Base-by-base conservation (phyloP, 2,113 vertebrate genomes). In the Nannobrachium achirus region DNA sequence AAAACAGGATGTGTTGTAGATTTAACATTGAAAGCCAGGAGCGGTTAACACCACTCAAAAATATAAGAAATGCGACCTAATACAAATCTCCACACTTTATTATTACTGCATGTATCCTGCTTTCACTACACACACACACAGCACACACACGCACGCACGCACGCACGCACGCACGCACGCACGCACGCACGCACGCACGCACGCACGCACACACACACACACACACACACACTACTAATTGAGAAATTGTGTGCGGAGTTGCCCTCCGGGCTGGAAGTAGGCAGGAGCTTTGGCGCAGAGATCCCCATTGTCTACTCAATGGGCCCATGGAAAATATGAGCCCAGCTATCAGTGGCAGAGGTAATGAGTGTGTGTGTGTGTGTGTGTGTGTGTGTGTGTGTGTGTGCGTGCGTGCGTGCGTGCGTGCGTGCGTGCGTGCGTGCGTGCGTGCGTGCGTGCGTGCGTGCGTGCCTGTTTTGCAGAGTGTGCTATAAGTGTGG, bases 281-380 rank as follows among this genome's bases (percentile, higher is more conserved):
- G 58, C 48, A 74, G 75, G 51, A 78, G 75, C 65, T 63, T 64
- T 79, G 68, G 73, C 74, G 79, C 75, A 73, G 49, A 56, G 41
- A 67, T 57, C 25, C 18, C 69, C 71, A 85, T 89, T 90, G 78
- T 89, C 69, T 56, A 9, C 49, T 46, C 8, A 72, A 52, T 53
- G 53, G 41, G 13, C 48, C 20, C 1, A n/a, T 69, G 73, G 69
- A 86, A 87, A 88, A 69, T 73, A 59, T 63, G 56, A 83, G 60
- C 64, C 45, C 56, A 65, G 71, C 75, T 69, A 75, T 77, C 51
- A 74, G 51, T 75, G 78, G 78, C 63, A 75, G 61, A 86, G 76
- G 75, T 75, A 77, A 74, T 9, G 38, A 56, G 63, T 44, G 45
- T 40, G 60, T 40, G 44, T 48, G 59, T 62, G 19, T 33, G 52